These are phyloP conservation scores for Uloborus plumipes DNA, from an alignment of 2,888 invertebrate species.

Conservation along the genomic window DNA sequence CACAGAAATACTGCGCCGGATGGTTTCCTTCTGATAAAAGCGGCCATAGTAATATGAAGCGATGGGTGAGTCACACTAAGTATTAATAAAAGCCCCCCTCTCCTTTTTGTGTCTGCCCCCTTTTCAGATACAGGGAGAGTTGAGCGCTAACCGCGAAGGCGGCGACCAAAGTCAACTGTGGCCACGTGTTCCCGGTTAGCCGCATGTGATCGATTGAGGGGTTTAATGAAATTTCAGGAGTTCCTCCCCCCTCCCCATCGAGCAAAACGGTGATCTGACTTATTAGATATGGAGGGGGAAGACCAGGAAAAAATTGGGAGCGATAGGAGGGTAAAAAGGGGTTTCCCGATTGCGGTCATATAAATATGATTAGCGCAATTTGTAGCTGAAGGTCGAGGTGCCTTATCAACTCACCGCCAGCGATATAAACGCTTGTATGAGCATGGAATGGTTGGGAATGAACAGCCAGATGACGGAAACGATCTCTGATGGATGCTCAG, in stretches of 20 bases:
- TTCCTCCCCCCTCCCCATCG: constrained; percentile 5
- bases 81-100: constrained; percentile 51
- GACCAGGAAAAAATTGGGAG: neutral
- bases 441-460: no score
- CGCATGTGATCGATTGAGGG: constrained; percentile 42
- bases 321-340: constrained; percentile 4
- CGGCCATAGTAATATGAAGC: constrained; percentile 42
- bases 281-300: constrained; percentile 38
- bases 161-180: constrained; percentile 55
- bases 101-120: neutral
- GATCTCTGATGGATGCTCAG: no score
- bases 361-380: constrained; percentile 63
- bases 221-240: constrained; percentile 50
- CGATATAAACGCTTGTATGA: no score
- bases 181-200: constrained; percentile 61
- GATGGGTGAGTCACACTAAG: constrained; percentile 38
- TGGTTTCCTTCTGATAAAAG: constrained; percentile 12
- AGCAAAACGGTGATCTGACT: constrained; percentile 27
- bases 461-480: no score
- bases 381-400: constrained; percentile 24
- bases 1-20: no score
- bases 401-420: no score
- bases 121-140: constrained; percentile 4
- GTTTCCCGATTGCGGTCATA: constrained; percentile 33
- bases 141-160: constrained; percentile 16